These are phyloP conservation scores for Petrocephalus microphthalmus DNA, from an alignment of 2,113 vertebrate species.

Conservation along the genomic window DNA sequence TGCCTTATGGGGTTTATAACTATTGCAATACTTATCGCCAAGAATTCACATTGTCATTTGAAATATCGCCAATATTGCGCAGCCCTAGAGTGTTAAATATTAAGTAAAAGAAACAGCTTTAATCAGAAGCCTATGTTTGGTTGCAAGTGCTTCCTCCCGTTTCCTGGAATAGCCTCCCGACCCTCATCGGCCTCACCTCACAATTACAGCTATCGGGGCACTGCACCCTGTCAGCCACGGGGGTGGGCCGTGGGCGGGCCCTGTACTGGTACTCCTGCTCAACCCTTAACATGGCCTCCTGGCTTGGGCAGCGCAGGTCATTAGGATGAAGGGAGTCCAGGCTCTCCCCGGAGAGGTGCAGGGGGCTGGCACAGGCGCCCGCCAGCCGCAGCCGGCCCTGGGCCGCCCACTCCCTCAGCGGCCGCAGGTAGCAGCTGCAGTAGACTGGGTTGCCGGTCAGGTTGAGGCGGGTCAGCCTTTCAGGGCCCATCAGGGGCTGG, in stretches of 20 bases:
- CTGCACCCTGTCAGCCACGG: conserved; percentile 35
- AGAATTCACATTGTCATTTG: not conserved
- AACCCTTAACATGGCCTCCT: conserved; percentile 53
- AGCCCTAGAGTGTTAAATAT: not conserved
- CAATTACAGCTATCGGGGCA: conserved; percentile 76
- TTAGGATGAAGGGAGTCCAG: conserved; percentile 66
- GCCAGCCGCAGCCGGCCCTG: conserved; percentile 55
- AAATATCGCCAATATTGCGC: not conserved
- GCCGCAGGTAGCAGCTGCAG: conserved; percentile 79
- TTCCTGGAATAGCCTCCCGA: not conserved
- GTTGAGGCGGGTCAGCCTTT: conserved; percentile 62
- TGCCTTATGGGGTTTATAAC: too few relatives aligned
- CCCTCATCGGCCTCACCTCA: conserved; percentile 41
- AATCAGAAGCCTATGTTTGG: not conserved
- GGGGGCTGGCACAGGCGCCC: conserved; percentile 65
- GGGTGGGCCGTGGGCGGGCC: not conserved
- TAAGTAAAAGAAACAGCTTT: not conserved
- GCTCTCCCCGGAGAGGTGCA: conserved; percentile 63
- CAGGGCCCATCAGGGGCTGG: conserved; percentile 63
- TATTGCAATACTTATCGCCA: not conserved
- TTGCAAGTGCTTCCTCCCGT: not conserved
- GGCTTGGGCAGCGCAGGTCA: conserved; percentile 70
- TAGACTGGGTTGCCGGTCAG: conserved; percentile 77
- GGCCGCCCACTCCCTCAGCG: conserved; percentile 73
- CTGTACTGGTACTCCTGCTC: conserved; percentile 52